Base-by-base conservation (phyloP, 2,888 invertebrate genomes). In the Hoplodrina ambigua region DNA sequence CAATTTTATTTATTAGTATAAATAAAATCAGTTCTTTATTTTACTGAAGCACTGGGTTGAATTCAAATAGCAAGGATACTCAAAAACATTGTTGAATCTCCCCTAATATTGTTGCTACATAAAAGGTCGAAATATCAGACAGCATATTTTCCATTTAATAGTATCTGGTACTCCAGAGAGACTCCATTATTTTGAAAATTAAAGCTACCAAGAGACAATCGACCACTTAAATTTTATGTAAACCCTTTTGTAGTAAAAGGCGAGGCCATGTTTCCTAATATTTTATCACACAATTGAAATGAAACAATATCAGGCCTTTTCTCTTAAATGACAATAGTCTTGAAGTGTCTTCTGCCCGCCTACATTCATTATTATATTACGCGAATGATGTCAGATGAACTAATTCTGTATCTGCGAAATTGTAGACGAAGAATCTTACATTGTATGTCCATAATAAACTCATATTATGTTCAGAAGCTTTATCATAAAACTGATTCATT, bases 331-430 rank as follows among this genome's bases (percentile, higher is more conserved):
- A 56, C 66, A 63, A 65, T 33, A 62, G 56, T 56, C 59, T 41
- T 50, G 33, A 73, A 56, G 52, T 15, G 46, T 44, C 55, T 58
- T 30, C 19, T 20, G 33, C 20, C 41, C 69, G 37, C 81, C 69
- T 62, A 69, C 80, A 72, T 58, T 69, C 70, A 69, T 81, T 72
- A 72, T 59, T 56, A 56, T 67, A 69, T 70, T 62, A 75, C 63
- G 6, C 37, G 61, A 55, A 64, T 80, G 81, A 80, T 81, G 75
- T 81, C 80, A 80, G 50, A 17, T 61, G 58, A 69, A 64, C 78
- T 69, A 75, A 80, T 75, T 75, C 53, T 13, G 49, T 57, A 25
- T 25, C 25, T 25, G 75, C 78, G 53, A 78, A 75, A 75, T 64
- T 75, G 60, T 52, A 67, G 60, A 64, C 37, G 49, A n/a, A 44